Evolutionary conservation across 2,113 vertebrate species (phyloP).

Genomic region (Microtus ochrogaster): DNA sequence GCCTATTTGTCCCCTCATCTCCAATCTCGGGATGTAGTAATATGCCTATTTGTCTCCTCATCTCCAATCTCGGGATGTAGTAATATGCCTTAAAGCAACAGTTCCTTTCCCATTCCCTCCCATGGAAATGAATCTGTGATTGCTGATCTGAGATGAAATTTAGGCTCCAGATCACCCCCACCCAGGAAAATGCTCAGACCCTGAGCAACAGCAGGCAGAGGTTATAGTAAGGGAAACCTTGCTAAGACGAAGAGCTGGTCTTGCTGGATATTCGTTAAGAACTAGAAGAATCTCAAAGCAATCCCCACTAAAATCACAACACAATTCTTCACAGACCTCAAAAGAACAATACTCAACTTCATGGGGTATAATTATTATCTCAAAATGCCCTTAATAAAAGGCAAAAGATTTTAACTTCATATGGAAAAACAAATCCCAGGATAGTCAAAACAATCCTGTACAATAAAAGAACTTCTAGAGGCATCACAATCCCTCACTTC

Average conservation of each 20-base stretch:
- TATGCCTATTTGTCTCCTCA: background rate
- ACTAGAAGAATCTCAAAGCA: background rate
- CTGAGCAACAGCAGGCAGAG: background rate
- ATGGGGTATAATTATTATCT: no score
- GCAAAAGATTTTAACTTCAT: no score
- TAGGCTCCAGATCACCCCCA: background rate
- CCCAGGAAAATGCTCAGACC: background rate
- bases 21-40: background rate
- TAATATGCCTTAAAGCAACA: background rate
- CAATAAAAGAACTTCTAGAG: no score
- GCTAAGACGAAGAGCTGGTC: background rate
- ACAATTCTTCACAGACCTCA: no score
- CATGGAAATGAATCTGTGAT: slow-evolving; percentile 3
- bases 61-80: background rate
- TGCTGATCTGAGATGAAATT: background rate
- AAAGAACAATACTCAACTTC: no score
- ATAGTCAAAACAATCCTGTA: no score
- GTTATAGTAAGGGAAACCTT: background rate
- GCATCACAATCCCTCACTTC: no score
- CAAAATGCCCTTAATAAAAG: no score
- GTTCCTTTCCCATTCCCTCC: background rate
- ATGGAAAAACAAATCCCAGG: no score
- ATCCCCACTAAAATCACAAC: no score
- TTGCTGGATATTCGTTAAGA: slow-evolving; percentile 32
- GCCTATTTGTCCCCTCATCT: background rate